Evolutionary conservation across 1,140 invertebrate species (phyloP).

Genomic region (Xylocopa sonorina): DNA sequence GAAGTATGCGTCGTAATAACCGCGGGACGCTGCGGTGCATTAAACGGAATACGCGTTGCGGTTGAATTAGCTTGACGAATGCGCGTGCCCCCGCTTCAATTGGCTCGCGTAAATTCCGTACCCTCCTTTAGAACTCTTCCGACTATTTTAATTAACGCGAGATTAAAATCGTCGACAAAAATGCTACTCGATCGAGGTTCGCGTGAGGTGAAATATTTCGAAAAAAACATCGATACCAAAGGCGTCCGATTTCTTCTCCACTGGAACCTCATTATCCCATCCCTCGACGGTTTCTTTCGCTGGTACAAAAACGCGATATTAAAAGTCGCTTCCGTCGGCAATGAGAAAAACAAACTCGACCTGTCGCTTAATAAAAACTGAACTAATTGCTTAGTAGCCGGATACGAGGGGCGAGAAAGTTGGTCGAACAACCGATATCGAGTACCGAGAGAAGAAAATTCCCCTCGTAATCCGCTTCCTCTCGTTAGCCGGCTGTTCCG

Average conservation of each 20-base stretch:
- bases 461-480: fast-evolving
- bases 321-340: neutral
- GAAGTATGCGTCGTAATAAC: neutral
- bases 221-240: neutral
- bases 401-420: neutral
- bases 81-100: too few species aligned
- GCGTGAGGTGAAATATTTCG: too few species aligned
- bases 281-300: neutral
- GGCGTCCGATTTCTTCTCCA: neutral
- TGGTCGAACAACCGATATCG: neutral
- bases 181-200: too few species aligned
- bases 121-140: too few species aligned
- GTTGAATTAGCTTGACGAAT: too few species aligned
- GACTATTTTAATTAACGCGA: too few species aligned
- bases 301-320: neutral
- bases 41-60: too few species aligned
- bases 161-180: too few species aligned
- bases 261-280: neutral
- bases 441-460: neutral
- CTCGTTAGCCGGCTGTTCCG: neutral
- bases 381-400: neutral
- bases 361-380: neutral
- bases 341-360: neutral
- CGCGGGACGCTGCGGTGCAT: too few species aligned
- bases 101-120: too few species aligned